These are phyloP conservation scores for Centrocercus urophasianus DNA, from an alignment of 2,113 vertebrate species.

Conservation along the genomic window DNA sequence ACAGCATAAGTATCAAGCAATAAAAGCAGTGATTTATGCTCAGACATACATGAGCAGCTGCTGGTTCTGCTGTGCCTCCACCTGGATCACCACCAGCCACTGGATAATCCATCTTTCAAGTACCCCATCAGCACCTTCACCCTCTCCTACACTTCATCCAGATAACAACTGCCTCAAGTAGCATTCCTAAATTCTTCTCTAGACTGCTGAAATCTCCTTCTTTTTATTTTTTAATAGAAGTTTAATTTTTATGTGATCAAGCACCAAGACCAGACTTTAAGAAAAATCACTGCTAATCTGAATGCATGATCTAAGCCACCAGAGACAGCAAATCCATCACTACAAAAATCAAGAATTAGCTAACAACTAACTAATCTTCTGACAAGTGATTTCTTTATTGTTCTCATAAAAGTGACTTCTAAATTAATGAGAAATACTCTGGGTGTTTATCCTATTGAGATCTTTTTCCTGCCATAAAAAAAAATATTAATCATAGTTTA, in stretches of 20 bases:
- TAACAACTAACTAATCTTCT: slow-evolving; percentile 3
- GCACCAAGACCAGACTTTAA: slow-evolving; percentile 7
- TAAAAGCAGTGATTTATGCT: neutral
- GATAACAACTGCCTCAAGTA: neutral
- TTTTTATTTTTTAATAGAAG: neutral
- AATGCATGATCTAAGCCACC: neutral
- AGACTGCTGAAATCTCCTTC: neutral
- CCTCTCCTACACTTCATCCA: neutral
- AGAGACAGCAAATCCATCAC: slow-evolving; percentile 11
- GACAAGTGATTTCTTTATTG: slow-evolving; percentile 48
- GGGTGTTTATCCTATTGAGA: slow-evolving; percentile 35
- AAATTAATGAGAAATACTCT: slow-evolving; percentile 50
- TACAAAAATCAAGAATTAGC: neutral
- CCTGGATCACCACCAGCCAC: neutral
- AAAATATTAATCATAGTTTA: slow-evolving; percentile 22
- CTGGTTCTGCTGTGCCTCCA: neutral
- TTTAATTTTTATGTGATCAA: neutral
- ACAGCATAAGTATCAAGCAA: neutral
- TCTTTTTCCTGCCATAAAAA: neutral
- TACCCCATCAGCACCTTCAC: neutral
- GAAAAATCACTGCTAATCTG: slow-evolving; percentile 8
- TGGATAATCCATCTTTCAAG: neutral
- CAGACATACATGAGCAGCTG: accelerated
- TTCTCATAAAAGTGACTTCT: slow-evolving; percentile 53
- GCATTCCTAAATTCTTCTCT: neutral